Conservation (phyloP, 2,797 vertebrate species). For the Petrocephalus sullivani region DNA sequence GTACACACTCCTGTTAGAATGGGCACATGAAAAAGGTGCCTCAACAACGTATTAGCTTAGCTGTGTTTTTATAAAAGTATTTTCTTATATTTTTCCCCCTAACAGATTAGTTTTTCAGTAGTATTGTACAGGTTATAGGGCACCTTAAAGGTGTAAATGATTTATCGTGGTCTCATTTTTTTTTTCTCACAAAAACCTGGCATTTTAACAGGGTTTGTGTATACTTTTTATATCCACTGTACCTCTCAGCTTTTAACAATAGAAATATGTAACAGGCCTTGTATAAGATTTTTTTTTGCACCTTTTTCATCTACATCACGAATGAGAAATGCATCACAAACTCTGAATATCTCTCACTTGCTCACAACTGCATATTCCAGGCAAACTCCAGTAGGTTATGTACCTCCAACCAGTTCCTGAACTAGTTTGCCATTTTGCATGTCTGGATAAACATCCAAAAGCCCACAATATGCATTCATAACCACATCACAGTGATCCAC, state of each 20-base stretch:
- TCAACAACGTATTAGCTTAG: too few species aligned
- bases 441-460: not conserved
- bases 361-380: not conserved
- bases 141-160: too few species aligned
- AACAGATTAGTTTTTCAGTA: too few species aligned
- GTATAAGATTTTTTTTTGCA: not conserved
- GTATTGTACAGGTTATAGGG: too few species aligned
- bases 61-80: too few species aligned
- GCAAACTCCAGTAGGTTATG: not conserved
- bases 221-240: too few species aligned
- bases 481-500: not conserved
- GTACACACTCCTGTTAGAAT: too few species aligned
- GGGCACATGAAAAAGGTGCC: too few species aligned
- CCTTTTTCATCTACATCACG: not conserved
- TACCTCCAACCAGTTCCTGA: not conserved
- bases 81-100: too few species aligned
- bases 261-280: not conserved
- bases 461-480: not conserved
- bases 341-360: not conserved
- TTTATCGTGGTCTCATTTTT: too few species aligned
- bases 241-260: not conserved
- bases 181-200: too few species aligned
- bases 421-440: not conserved
- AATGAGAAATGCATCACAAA: not conserved
- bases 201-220: too few species aligned